Conservation (phyloP, 2,113 vertebrate species). For the Sorex fumeus region DNA sequence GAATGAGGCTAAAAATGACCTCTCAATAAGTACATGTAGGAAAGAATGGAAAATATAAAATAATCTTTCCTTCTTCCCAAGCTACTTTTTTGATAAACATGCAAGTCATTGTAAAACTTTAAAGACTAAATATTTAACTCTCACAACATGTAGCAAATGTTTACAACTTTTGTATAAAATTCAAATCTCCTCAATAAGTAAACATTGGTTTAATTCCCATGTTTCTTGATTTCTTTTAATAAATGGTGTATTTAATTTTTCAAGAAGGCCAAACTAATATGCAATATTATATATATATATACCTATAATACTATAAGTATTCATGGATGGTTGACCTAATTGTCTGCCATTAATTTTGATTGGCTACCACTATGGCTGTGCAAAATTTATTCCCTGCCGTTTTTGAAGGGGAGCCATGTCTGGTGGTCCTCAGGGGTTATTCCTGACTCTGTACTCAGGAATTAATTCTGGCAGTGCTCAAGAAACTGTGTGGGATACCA, state of each 20-base stretch:
- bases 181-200: background rate
- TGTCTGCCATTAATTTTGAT: background rate
- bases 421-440: too few species aligned
- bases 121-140: conserved; percentile 22
- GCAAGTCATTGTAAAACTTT: background rate
- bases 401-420: too few species aligned
- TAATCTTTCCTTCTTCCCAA: background rate
- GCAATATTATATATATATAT: too few species aligned
- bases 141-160: background rate
- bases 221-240: conserved; percentile 14
- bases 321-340: conserved; percentile 20
- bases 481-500: too few species aligned
- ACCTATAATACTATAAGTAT: background rate
- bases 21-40: background rate
- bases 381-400: background rate
- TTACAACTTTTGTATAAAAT: conserved; percentile 13
- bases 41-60: background rate
- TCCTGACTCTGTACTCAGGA: too few species aligned
- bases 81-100: conserved; percentile 21
- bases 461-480: too few species aligned
- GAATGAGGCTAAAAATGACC: conserved; percentile 15
- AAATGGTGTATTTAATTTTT: background rate
- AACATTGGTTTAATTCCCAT: conserved; percentile 1
- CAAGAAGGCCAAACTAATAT: too few species aligned
- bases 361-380: background rate